A percentile compares a stretch with the other conserved stretches of the same genome.
Evolutionary conservation across 2,888 invertebrate species (phyloP).

Genomic region (Thecophora atra): DNA sequence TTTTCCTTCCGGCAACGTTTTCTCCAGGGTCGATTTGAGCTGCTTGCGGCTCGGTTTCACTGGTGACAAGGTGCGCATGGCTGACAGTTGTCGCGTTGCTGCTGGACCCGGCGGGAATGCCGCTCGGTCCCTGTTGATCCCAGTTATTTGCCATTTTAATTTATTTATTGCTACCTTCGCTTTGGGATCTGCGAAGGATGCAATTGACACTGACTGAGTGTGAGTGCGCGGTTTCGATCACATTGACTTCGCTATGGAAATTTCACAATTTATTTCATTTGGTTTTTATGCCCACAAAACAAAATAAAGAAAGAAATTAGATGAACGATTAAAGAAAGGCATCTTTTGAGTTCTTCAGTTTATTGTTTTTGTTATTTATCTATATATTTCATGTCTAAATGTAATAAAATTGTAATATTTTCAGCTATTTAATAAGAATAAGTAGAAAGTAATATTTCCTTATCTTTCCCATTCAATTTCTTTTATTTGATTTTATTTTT

Average conservation of each 20-base stretch:
- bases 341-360: too few species aligned
- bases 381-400: too few species aligned
- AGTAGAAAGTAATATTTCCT: too few species aligned
- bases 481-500: too few species aligned
- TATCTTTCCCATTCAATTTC: too few species aligned
- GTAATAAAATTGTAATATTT: too few species aligned
- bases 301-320: not conserved
- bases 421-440: too few species aligned
- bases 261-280: conserved; percentile 41
- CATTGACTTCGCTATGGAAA: conserved; percentile 29
- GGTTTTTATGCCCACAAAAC: not conserved
- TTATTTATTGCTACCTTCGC: conserved; percentile 52
- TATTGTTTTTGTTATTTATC: too few species aligned
- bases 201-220: conserved; percentile 12
- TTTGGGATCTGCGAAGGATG: not conserved
- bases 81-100: not conserved
- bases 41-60: not conserved
- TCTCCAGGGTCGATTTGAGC: not conserved
- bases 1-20: conserved; percentile 52
- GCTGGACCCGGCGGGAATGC: conserved; percentile 25
- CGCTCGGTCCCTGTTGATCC: not conserved
- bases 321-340: too few species aligned
- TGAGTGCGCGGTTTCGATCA: not conserved
- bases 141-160: conserved; percentile 57
- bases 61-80: not conserved